Evolutionary conservation across 30 jellyfish, hydroid and myxozoan genomes (phyloP).

Genomic region (Mastigias papua): DNA sequence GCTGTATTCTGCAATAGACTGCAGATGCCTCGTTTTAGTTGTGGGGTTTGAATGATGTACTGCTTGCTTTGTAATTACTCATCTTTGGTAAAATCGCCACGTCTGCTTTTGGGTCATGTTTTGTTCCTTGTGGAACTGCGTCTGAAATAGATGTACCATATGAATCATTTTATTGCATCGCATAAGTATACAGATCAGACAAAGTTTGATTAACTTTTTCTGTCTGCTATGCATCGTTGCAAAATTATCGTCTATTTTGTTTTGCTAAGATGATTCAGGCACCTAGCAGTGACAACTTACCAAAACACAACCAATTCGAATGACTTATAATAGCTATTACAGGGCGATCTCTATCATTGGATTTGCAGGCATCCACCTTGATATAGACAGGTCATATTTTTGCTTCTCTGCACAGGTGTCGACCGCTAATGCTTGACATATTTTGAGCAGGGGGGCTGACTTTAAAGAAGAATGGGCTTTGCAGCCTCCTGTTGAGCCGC

Average conservation of each 20-base stretch:
- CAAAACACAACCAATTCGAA: background rate
- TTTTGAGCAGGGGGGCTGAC: slow-evolving; percentile 43
- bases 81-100: background rate
- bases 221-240: background rate
- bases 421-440: slow-evolving; percentile 35
- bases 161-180: slow-evolving; percentile 9
- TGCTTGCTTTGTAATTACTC: background rate
- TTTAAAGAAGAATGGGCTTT: slow-evolving; percentile 7
- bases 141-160: background rate
- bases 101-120: slow-evolving; percentile 17
- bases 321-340: background rate
- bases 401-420: slow-evolving; percentile 66
- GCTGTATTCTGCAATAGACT: background rate
- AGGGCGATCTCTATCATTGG: slow-evolving; percentile 13
- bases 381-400: slow-evolving; percentile 63
- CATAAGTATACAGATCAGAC: background rate
- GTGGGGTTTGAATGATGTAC: background rate
- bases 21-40: background rate
- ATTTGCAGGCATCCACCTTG: slow-evolving; percentile 38
- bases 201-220: background rate
- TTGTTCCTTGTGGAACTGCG: slow-evolving; percentile 18
- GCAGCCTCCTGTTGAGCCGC: slow-evolving; percentile 53
- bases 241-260: background rate
- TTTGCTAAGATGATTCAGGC: background rate
- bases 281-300: background rate